Evolutionary conservation across 2,797 vertebrate species (phyloP).

Genomic region (Myotis planiceps): DNA sequence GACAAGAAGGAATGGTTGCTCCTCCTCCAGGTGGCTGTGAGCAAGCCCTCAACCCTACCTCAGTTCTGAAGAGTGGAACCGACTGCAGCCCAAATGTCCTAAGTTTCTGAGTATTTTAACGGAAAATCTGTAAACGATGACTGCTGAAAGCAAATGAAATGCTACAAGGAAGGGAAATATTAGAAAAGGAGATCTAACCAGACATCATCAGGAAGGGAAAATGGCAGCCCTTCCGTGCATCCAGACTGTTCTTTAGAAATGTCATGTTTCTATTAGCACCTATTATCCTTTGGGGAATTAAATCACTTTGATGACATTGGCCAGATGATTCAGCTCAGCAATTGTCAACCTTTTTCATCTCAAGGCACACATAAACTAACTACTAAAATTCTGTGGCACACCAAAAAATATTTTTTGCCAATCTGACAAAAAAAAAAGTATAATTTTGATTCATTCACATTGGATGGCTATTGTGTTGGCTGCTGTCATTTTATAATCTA

Average conservation of each 20-base stretch:
- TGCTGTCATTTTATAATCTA: neutral
- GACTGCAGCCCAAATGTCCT: neutral
- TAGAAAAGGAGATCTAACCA: neutral
- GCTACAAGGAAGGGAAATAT: neutral
- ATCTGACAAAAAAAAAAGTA: neutral
- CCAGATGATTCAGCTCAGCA: neutral
- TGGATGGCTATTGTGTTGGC: neutral
- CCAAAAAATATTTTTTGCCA: neutral
- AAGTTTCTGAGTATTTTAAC: neutral
- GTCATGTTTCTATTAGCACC: neutral
- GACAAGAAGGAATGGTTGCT: neutral
- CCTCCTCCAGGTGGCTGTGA: neutral
- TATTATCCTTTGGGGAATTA: neutral
- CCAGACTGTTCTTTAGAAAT: neutral
- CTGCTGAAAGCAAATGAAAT: slow-evolving; percentile 17
- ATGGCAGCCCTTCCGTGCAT: neutral
- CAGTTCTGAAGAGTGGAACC: neutral
- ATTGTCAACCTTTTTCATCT: neutral
- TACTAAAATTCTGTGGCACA: neutral
- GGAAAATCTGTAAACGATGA: neutral
- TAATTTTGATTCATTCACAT: neutral
- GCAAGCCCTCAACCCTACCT: neutral
- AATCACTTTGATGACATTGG: neutral
- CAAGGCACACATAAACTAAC: neutral
- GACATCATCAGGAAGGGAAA: neutral